Evolutionary conservation across 2,113 vertebrate species (phyloP), one percentile per base, ranked within the genome.

Genomic region (Brachionichthys hirsutus): DNA sequence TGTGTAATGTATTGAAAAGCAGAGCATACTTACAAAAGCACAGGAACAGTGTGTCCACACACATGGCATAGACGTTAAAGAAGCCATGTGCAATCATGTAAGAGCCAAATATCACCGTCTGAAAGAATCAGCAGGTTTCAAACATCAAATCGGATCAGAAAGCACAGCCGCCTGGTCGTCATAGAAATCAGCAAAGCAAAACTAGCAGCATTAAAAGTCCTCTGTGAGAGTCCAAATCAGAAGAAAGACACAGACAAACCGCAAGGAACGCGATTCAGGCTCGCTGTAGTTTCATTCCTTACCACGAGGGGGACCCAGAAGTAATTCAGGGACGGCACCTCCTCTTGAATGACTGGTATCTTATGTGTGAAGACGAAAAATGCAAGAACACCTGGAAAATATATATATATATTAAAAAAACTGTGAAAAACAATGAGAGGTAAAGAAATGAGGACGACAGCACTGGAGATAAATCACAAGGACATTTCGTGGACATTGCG

Each of bases 51-150:
- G 97, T 98, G 81, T 99, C 95, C n/a, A 99, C 94, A 78, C 97
- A 99, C 92, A 97, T 97, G 88, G 94, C 91, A 78, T 95, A 99
- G 87, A 98, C 95, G 2, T 93, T 98, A 89, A 99, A 98, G 87
- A 98, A 99, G 30, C 94, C 95, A 0, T 97, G 93, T 59, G 96
- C 94, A 70, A 99, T 90, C 66, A 98, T 76, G 73, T 95, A 99
- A 40, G 97, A 94, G 73, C 95, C 95, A 70, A 97, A 87, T 68
- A 94, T 90, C 84, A 98, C 90, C 0, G 94, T 95, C 97, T 99
- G 84, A 24, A 84, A 88, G 54, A 68, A 24, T 63, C 48, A 48
- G 53, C 18, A 84, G 61, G 71, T 35, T 2, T 22, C 24, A 30
- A 30, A 30, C 24, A 30, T 30, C 24, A 30, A 8, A 30, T 13